Base-by-base conservation (phyloP, 2,888 invertebrate genomes). In the Chloroclystis v-ata region DNA sequence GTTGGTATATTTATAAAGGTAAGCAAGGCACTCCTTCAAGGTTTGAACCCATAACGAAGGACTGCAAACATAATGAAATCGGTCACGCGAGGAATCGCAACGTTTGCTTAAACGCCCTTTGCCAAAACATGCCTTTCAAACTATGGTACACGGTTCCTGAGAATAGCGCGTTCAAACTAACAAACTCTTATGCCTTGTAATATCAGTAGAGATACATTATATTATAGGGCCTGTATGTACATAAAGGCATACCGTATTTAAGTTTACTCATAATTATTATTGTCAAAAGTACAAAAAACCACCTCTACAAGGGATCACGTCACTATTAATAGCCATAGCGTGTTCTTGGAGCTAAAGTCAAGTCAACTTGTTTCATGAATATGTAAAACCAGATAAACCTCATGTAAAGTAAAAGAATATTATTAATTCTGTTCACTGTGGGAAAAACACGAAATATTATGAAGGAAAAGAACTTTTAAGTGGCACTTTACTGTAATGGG, bases 21-120 rank as follows among this genome's bases (percentile, higher is more conserved):
- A 44, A 44, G 32, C 28, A 49, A 54, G 63, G 65, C 68, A 62
- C 67, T 61, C 67, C 67, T 68, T 60, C 62, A 65, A 67, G 65
- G 64, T 65, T 61, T 51, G 56, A 61, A 54, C 57, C 66, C 61
- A 66, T 72, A 77, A 72, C 63, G 63, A 67, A 68, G 64, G 68
- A 74, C 66, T 60, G 47, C 55, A 65, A 71, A 73, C 63, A 63
- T 60, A 50, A 78, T 78, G 69, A 61, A 61, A 60, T 52, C 50
- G 43, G 74, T 73, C 78, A 80, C 77, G 78, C 77, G 63, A 77
- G 49, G 57, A 57, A 58, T 59, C 57, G 49, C 48, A 52, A 60
- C 54, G 52, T 54, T 60, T 57, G 57, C 55, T 20, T 61, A 57
- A 49, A 59, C 49, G 56, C 53, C 39, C 48, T 58, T 55, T 58